Evolutionary conservation across 2,797 vertebrate genomes (phyloP).

Genomic region (Coregonus suidteri): DNA sequence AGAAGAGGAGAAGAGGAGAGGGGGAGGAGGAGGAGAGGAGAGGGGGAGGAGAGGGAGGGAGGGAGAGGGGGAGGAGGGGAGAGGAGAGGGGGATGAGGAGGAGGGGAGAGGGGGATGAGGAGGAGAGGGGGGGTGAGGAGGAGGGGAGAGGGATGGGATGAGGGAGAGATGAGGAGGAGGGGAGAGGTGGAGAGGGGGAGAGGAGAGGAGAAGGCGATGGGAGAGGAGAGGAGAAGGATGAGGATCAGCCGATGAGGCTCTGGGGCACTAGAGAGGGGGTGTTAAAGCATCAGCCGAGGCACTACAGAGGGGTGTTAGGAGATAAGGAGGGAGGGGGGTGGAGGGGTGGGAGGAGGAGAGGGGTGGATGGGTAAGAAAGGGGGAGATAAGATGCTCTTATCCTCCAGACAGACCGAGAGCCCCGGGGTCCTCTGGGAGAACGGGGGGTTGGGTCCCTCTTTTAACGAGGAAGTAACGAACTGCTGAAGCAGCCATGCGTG

Average conservation of each 20-base stretch:
- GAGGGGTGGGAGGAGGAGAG: not conserved
- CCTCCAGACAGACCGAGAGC: constrained; percentile 41
- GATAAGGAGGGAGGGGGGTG: not conserved
- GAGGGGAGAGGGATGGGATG: too few relatives aligned
- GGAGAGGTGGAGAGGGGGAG: too few relatives aligned
- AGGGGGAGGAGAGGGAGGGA: too few relatives aligned
- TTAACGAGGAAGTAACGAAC: constrained; percentile 49
- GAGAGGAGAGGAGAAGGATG: too few relatives aligned
- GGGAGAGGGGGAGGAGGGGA: too few relatives aligned
- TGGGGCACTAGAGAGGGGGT: not conserved
- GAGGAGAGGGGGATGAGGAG: too few relatives aligned
- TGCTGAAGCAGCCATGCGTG: constrained; percentile 33
- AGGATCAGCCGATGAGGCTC: not conserved
- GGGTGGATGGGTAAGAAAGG: not conserved
- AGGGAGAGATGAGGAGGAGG: too few relatives aligned
- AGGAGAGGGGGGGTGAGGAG: not conserved
- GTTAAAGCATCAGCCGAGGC: too few relatives aligned
- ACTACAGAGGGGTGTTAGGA: not conserved
- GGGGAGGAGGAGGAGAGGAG: too few relatives aligned
- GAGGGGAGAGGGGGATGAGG: too few relatives aligned
- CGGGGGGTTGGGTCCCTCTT: constrained; percentile 34
- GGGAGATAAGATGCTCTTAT: constrained; percentile 43
- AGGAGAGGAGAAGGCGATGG: constrained; percentile 5
- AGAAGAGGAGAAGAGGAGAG: too few relatives aligned
- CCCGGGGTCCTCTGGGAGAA: constrained; percentile 28